A percentile compares a stretch with the other conserved stretches of the same genome.
phyloP scores from a whole-genome alignment of 2,888 invertebrate genomes.

The Steromphala cineraria region DNA sequence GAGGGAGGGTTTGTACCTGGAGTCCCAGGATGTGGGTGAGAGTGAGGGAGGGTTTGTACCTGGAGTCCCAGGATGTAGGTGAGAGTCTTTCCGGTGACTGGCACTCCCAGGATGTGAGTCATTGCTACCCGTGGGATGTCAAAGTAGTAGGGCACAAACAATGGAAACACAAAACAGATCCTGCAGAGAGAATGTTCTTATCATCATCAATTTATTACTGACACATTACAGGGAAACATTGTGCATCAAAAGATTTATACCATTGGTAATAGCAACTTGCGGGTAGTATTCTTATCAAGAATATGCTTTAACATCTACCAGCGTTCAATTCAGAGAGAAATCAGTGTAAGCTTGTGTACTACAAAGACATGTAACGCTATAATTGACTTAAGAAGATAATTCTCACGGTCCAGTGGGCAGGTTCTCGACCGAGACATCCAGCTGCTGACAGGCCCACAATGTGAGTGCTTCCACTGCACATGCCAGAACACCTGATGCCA shows the following conservation, averaged over 20 bases:
- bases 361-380: no score
- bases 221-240: no score
- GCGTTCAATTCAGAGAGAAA: no score
- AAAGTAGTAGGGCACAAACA: constrained; percentile 78
- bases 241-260: no score
- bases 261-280: no score
- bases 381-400: no score
- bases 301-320: no score
- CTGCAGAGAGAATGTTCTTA: constrained; percentile 35
- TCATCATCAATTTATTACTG: no score
- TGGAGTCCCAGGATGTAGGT: constrained; percentile 78
- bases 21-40: constrained; percentile 78
- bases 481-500: constrained; percentile 75
- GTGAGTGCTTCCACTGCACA: constrained; percentile 74
- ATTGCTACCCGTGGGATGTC: constrained; percentile 77
- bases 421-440: constrained; percentile 73
- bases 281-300: no score
- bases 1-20: constrained; percentile 75
- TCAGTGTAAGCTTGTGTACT: no score
- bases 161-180: constrained; percentile 75
- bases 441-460: constrained; percentile 69
- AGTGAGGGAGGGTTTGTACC: constrained; percentile 74
- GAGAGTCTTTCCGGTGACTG: constrained; percentile 78
- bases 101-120: constrained; percentile 76
- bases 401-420: constrained; percentile 78